A percentile compares a stretch with the other conserved stretches of the same genome.
These are phyloP conservation scores for Arbacia lixula DNA, from an alignment of 53 echinoderm and acorn worm genomes.

Conservation along the genomic window DNA sequence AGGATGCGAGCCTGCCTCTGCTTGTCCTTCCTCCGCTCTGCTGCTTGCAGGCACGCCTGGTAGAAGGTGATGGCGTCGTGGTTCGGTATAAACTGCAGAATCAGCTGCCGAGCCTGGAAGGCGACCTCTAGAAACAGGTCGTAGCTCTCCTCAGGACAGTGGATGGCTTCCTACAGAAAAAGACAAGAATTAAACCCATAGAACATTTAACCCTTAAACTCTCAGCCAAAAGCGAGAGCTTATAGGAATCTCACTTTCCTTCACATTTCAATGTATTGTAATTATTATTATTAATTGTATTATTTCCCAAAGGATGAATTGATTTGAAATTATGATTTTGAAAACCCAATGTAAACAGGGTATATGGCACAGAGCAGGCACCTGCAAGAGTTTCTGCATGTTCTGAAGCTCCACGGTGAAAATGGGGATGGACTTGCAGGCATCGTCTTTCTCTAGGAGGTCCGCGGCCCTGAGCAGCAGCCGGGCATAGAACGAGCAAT, in stretches of 20 bases:
- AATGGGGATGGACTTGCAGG: conserved; percentile 60
- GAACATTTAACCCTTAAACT: no score
- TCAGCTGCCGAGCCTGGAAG: conserved; percentile 45
- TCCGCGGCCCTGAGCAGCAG: conserved; percentile 42
- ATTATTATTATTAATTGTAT: no score
- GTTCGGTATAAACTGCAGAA: conserved; percentile 43
- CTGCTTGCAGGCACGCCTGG: conserved; percentile 45
- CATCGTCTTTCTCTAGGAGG: conserved; percentile 40
- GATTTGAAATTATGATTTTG: no score
- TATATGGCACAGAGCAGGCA: no score
- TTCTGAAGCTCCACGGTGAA: conserved; percentile 56
- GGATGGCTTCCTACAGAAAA: conserved; percentile 22
- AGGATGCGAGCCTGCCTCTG: conserved; percentile 36
- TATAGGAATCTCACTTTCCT: no score
- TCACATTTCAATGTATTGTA: no score
- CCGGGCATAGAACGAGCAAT: conserved; percentile 57
- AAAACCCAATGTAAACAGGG: no score
- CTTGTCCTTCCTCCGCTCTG: conserved; percentile 45
- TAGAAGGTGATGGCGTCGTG: conserved; percentile 55
- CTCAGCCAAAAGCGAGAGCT: no score
- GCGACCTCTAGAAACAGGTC: conserved; percentile 55
- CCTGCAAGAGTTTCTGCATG: conserved; percentile 59
- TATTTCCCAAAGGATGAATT: no score
- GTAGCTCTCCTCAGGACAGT: conserved; percentile 55
- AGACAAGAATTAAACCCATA: background rate